Percentiles rank a stretch among this genome's conserved stretches.
Evolutionary conservation across 2,888 invertebrate species (phyloP).

Genomic region (Athripsodes cinereus): DNA sequence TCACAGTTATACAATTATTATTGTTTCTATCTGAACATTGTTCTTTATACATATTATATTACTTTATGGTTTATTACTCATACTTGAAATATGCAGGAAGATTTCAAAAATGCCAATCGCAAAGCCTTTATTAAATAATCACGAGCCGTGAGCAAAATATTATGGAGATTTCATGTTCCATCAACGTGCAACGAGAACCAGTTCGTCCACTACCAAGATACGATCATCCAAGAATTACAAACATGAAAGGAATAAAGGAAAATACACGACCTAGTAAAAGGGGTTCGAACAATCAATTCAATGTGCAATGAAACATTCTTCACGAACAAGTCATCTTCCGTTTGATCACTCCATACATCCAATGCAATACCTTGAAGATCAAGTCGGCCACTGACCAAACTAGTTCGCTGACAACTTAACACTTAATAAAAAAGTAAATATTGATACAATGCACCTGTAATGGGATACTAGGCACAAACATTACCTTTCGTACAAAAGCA

Average conservation of each 20-base stretch:
- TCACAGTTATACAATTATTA: background rate
- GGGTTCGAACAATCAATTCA: background rate
- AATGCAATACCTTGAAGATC: background rate
- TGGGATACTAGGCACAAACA: background rate
- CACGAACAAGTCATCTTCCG: background rate
- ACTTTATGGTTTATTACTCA: background rate
- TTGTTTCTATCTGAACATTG: too few relatives aligned
- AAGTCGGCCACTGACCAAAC: background rate
- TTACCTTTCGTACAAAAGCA: background rate
- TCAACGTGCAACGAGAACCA: background rate
- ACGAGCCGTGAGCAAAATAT: too few relatives aligned
- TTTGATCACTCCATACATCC: background rate
- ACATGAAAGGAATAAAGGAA: background rate
- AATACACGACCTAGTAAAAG: slow-evolving; percentile 1
- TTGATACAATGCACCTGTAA: background rate
- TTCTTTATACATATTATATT: background rate
- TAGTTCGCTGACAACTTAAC: background rate
- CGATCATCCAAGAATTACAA: background rate
- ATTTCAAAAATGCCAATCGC: background rate
- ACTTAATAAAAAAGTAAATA: background rate
- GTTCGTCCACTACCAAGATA: background rate
- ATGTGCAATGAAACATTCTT: background rate
- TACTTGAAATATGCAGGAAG: background rate
- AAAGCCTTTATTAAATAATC: too few relatives aligned
- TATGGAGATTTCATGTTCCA: too few relatives aligned